These are phyloP conservation scores for Eilema griseolum DNA, from an alignment of 2,888 invertebrate genomes.

Conservation along the genomic window DNA sequence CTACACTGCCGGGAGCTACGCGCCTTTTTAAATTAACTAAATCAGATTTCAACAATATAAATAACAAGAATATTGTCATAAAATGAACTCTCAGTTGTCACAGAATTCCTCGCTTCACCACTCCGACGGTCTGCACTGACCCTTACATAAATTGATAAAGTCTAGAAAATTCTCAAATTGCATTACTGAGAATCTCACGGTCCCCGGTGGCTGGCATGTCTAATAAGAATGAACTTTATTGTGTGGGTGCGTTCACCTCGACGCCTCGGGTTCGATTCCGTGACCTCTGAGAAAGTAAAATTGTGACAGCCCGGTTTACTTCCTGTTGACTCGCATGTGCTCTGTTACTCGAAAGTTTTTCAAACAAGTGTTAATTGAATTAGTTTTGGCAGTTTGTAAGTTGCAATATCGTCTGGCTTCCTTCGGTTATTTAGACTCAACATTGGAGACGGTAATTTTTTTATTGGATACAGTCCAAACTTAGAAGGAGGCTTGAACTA, in stretches of 20 bases:
- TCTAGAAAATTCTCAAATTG: constrained; percentile 24
- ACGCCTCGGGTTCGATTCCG: constrained; percentile 40
- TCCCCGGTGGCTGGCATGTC: constrained; percentile 41
- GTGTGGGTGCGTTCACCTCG: constrained; percentile 57
- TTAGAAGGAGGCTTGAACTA: no score
- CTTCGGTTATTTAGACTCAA: neutral
- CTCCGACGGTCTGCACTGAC: neutral
- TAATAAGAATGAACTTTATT: constrained; percentile 53
- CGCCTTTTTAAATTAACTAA: no score
- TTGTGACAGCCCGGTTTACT: constrained; percentile 37
- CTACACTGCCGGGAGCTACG: no score
- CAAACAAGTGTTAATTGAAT: constrained; percentile 14
- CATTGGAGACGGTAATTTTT: neutral
- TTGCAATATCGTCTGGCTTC: neutral
- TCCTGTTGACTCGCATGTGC: constrained; percentile 31
- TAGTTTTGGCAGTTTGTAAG: neutral
- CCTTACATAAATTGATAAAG: constrained; percentile 1
- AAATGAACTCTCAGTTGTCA: neutral
- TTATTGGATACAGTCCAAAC: neutral
- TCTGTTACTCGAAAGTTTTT: constrained; percentile 25
- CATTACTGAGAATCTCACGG: constrained; percentile 37
- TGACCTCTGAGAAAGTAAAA: constrained; percentile 53
- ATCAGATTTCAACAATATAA: no score
- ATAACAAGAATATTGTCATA: no score
- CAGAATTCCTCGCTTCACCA: neutral